Percentiles rank a stretch among this genome's conserved stretches.
These are phyloP conservation scores for Andrena praecox DNA, from an alignment of 2,888 invertebrate genomes.

Conservation along the genomic window DNA sequence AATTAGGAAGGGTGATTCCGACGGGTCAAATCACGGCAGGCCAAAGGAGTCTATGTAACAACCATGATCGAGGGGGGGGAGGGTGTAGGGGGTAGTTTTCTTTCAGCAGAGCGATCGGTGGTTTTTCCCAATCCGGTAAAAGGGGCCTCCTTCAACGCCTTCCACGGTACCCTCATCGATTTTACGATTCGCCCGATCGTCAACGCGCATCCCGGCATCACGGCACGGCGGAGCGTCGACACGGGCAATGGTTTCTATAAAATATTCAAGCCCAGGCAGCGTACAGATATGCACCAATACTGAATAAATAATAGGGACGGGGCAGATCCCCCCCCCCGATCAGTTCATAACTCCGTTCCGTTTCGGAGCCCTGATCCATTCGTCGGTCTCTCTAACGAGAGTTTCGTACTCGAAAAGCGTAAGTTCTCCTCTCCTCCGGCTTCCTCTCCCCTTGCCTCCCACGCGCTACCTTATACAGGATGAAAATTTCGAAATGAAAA, in stretches of 20 bases:
- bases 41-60: slow-evolving; percentile 60
- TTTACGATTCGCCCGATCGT: slow-evolving; percentile 65
- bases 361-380: slow-evolving; percentile 57
- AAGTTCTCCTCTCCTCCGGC: neutral
- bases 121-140: slow-evolving; percentile 32
- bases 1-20: slow-evolving; percentile 57
- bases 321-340: slow-evolving; percentile 63
- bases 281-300: slow-evolving; percentile 62
- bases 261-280: slow-evolving; percentile 68
- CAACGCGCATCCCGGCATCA: slow-evolving; percentile 42
- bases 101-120: slow-evolving; percentile 38
- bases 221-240: slow-evolving; percentile 35
- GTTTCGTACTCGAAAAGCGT: slow-evolving; percentile 47
- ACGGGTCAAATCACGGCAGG: slow-evolving; percentile 26
- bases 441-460: no score
- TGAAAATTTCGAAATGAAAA: slow-evolving; percentile 54
- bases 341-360: slow-evolving; percentile 68
- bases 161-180: slow-evolving; percentile 48
- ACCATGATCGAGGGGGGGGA: slow-evolving; percentile 23
- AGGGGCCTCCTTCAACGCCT: slow-evolving; percentile 32
- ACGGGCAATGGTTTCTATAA: slow-evolving; percentile 63
- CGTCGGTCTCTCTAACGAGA: slow-evolving; percentile 61
- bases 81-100: slow-evolving; percentile 22
- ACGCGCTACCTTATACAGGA: neutral
- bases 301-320: slow-evolving; percentile 70